Percentiles rank a stretch among this genome's conserved stretches.
Evolutionary conservation across 2,888 invertebrate genomes (phyloP).

Genomic region (Aspidiotus rigidus): DNA sequence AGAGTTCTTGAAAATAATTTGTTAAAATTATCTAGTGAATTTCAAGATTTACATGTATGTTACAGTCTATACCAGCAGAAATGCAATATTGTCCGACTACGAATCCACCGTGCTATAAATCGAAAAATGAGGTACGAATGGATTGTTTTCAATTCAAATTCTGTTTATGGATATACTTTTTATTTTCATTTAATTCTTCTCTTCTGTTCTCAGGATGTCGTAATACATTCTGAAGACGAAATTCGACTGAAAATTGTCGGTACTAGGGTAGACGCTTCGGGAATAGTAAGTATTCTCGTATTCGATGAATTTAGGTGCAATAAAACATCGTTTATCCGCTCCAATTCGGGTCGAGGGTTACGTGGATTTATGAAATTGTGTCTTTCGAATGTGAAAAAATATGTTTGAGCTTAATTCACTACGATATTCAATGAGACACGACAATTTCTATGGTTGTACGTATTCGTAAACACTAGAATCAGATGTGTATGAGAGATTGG

Average conservation of each 20-base stretch:
- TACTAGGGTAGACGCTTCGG: slow-evolving; percentile 95
- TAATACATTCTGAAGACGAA: slow-evolving; percentile 94
- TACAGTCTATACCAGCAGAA: slow-evolving; percentile 92
- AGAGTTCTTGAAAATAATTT: neutral
- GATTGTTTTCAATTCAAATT: slow-evolving; percentile 24
- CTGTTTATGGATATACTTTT: neutral
- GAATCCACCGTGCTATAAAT: slow-evolving; percentile 96
- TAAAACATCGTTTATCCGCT: no score
- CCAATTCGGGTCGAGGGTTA: no score
- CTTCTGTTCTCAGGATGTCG: slow-evolving; percentile 58
- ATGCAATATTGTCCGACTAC: slow-evolving; percentile 99
- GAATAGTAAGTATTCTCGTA: slow-evolving; percentile 70
- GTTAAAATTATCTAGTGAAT: neutral
- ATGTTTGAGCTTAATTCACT: neutral
- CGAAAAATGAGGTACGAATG: slow-evolving; percentile 71
- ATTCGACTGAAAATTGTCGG: slow-evolving; percentile 97
- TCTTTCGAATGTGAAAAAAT: no score
- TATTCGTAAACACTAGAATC: neutral
- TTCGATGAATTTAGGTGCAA: neutral
- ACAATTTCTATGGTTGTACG: neutral
- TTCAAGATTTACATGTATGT: slow-evolving; percentile 38
- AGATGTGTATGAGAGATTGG: no score
- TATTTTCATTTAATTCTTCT: neutral
- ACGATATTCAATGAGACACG: neutral
- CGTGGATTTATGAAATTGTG: no score